These are phyloP conservation scores for Semnornis frantzii DNA, from an alignment of 2,113 vertebrate genomes.

Conservation along the genomic window DNA sequence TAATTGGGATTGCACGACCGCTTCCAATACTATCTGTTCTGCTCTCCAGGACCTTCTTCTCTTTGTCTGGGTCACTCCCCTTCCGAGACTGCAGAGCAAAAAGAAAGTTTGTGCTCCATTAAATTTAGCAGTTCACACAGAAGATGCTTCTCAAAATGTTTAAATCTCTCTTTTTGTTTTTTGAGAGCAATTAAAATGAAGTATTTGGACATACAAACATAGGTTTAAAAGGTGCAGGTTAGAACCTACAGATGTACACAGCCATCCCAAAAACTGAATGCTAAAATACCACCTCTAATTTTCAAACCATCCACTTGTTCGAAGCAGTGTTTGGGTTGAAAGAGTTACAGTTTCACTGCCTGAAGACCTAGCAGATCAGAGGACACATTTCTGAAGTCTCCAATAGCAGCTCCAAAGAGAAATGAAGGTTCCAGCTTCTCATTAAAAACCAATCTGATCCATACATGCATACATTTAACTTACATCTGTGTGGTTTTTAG, in stretches of 20 bases:
- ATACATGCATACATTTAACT: not conserved
- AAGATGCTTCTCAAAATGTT: not conserved
- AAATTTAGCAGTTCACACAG: not conserved
- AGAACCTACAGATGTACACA: not conserved
- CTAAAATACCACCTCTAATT: not conserved
- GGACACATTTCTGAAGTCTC: not conserved
- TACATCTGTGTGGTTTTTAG: not conserved
- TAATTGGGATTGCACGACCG: conserved; percentile 98
- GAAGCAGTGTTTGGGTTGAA: conserved; percentile 12
- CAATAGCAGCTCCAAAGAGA: not conserved
- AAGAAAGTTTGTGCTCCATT: conserved; percentile 72
- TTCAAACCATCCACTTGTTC: not conserved
- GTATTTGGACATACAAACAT: not conserved
- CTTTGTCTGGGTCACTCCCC: conserved; percentile 95
- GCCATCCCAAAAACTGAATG: not conserved
- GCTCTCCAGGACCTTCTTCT: conserved; percentile 95
- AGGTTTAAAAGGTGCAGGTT: fast-evolving
- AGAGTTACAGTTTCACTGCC: conserved; percentile 40
- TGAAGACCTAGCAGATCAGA: conserved; percentile 35
- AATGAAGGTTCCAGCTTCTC: not conserved
- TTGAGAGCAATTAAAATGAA: not conserved
- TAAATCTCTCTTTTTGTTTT: not conserved
- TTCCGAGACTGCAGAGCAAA: conserved; percentile 92
- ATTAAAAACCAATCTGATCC: not conserved
- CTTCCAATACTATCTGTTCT: conserved; percentile 98